Conservation (phyloP, 1,140 invertebrate genomes). For the Cephus cinctus region DNA sequence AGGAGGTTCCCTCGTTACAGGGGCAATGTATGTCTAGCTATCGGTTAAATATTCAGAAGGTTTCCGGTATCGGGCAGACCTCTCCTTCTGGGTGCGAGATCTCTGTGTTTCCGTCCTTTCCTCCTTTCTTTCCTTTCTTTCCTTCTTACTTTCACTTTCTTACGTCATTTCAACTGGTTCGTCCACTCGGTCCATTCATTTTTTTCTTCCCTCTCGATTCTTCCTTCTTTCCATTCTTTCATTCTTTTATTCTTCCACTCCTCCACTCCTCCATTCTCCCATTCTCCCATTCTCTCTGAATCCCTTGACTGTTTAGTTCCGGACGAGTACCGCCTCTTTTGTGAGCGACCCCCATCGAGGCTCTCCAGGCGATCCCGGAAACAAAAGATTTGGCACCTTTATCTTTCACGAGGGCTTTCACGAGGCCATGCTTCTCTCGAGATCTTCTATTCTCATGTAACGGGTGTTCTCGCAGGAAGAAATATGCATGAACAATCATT, state of each 20-base stretch:
- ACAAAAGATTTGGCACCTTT: slow-evolving; percentile 39
- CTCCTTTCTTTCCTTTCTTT: not conserved
- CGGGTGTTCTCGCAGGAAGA: too few species aligned
- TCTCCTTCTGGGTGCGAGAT: not conserved
- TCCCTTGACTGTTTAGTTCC: too few species aligned
- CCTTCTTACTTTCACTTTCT: not conserved
- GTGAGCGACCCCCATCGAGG: slow-evolving; percentile 11
- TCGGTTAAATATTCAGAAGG: slow-evolving; percentile 36
- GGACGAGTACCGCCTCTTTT: slow-evolving; percentile 20
- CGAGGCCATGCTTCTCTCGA: slow-evolving; percentile 9
- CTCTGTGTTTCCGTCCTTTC: slow-evolving; percentile 12
- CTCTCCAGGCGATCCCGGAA: slow-evolving; percentile 24
- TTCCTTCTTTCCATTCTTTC: not conserved
- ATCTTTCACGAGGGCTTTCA: slow-evolving; percentile 27
- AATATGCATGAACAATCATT: too few species aligned
- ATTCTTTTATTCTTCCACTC: not conserved
- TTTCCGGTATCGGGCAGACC: slow-evolving; percentile 23
- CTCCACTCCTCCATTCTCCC: not conserved
- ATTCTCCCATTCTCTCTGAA: slow-evolving; percentile 9
- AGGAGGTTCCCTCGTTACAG: slow-evolving; percentile 28
- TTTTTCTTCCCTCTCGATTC: not conserved
- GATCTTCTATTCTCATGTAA: too few species aligned
- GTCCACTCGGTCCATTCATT: not conserved
- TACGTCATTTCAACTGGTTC: not conserved
- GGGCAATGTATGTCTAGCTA: slow-evolving; percentile 36